Evolutionary conservation across 2,888 invertebrate genomes (phyloP), one percentile per base, ranked within the genome.

Genomic region (Miltochrista miniata): DNA sequence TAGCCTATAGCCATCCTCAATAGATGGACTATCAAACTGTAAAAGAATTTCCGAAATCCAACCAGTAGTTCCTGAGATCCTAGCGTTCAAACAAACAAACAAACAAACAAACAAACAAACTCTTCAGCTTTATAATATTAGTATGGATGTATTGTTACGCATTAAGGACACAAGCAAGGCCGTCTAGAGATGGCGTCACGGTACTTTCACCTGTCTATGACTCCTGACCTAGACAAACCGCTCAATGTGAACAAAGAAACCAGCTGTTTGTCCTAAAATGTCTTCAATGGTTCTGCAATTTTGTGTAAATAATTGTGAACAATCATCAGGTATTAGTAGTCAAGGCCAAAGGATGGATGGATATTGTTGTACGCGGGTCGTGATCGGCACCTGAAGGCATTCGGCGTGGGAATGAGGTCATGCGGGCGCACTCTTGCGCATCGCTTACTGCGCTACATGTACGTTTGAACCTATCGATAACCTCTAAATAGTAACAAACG

Each of bases 391-490:
- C 72, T 70, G 70, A 67, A 65, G 74, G 65, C 64, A 72, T 70
- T 68, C 55, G 66, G 62, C 89, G 90, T 91, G 90, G 79, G 90
- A 91, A 91, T 82, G 83, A 71, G 90, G 90, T 87, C 87, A 90
- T 70, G 84, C 87, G 83, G 86, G 74, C 87, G 85, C 74, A 70
- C 68, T 77, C 87, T 81, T 81, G 68, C 88, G 90, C 88, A 75
- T 81, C 81, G 85, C 56, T 79, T 84, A 56, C 66, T 70, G 68
- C 81, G 67, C 77, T 61, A 68, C 72, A 65, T 72, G 67, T 68
- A 63, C 62, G 43, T 61, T 54, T 60, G 61, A 65, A 66, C 63
- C 64, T 61, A 61, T 53, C 55, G 52, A 38, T 58, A 60, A 40
- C 40, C 36, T 57, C 49, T 31, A 57, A 54, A 58, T 58, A 48